phyloP scores from a whole-genome alignment of 2,888 invertebrate species.

The Scelioninae gen. 2 region DNA sequence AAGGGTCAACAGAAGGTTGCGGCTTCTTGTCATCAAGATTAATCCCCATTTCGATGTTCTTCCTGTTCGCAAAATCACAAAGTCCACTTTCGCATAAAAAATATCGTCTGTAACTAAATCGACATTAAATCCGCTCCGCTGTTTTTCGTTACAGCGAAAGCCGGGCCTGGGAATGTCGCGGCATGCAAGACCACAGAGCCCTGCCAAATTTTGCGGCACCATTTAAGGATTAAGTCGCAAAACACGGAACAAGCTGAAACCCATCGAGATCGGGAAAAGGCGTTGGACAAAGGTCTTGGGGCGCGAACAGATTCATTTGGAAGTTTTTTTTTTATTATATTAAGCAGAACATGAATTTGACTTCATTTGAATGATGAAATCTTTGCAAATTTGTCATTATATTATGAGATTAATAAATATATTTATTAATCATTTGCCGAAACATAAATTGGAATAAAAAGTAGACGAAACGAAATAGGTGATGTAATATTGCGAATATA shows the following conservation, averaged over 20 bases:
- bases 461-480: no score
- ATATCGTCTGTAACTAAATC: conserved; percentile 34
- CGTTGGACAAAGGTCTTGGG: conserved; percentile 49
- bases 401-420: no score
- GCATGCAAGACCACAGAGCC: conserved; percentile 50
- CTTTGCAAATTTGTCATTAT: no score
- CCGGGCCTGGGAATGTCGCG: conserved; percentile 53
- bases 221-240: conserved; percentile 61
- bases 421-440: no score
- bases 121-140: conserved; percentile 34
- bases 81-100: conserved; percentile 23
- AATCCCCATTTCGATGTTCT: conserved; percentile 5
- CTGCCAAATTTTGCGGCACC: conserved; percentile 59
- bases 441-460: no score
- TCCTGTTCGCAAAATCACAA: conserved; percentile 18
- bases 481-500: no score
- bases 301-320: no score
- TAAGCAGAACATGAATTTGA: no score
- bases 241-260: conserved; percentile 43
- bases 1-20: neutral
- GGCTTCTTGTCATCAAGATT: conserved; percentile 1
- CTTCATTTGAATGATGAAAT: no score
- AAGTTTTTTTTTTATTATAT: no score
- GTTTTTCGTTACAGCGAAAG: conserved; percentile 32
- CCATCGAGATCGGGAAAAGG: conserved; percentile 45